Base-by-base conservation (phyloP, 2,888 invertebrate species). In the Smittia aterrima region DNA sequence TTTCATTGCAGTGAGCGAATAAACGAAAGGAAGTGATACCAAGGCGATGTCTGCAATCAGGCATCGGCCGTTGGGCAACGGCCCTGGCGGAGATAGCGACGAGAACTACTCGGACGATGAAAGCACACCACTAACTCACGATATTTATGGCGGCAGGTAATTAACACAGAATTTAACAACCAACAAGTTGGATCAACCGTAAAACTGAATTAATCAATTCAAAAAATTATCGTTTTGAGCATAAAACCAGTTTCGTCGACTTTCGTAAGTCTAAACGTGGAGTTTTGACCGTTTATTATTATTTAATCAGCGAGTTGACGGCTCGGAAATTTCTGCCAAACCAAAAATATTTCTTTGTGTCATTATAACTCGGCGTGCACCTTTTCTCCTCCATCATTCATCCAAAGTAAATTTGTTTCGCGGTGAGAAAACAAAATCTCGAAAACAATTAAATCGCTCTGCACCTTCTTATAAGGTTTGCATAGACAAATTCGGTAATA, bases 121-220 rank as follows among this genome's bases (percentile, higher is more conserved):
- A 84, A 92, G 92, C 79, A 89, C 92, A 77, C 95, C 95, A 77
- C 88, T 94, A 79, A 90, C 91, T 77, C 91, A 92, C 80, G 93
- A 94, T 80, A 92, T 93, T 80, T 95, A 95, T 81, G 92, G 92
- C 77, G 95, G 93, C 85, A 94, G 95, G 95, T 95, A 85, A 84
- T 70, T 70, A 70, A 13, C 27, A 27, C 13, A 64, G 11, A 13
- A 24, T 6, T 64, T 24, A 24, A 11, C 13, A 27, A 4, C 7
- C 24, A 64, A n/a, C 13, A 64, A 64, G 22, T 58, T 58, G 58
- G 22, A 58, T 22, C 16, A 58, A 58, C 18, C 20, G 38, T 67
- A 38, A 41, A 53, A 18, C 41, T 22, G 66, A 68, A 41, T 24
- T 24, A 24, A 64, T 72, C 38, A 24, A 53, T 25, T 27, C 16